Conservation (phyloP, 2,888 invertebrate genomes). For the Eupithecia pulchellata region DNA sequence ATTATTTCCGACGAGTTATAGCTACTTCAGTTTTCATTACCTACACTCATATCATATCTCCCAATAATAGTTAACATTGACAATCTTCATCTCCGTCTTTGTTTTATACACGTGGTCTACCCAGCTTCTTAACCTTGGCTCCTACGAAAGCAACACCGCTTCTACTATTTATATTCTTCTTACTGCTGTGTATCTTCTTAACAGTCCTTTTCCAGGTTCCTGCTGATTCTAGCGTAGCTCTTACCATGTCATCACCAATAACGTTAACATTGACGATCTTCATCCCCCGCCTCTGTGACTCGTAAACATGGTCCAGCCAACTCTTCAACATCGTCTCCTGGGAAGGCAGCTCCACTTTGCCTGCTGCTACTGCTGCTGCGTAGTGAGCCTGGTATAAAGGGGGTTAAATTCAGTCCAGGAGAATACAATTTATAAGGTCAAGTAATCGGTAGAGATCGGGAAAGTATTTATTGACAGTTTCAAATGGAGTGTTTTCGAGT, state of each 20-base stretch:
- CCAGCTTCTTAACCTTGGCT: conserved; percentile 87
- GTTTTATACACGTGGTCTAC: no score
- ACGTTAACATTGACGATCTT: conserved; percentile 72
- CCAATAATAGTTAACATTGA: conserved; percentile 71
- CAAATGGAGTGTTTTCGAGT: no score
- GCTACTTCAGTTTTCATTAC: no score
- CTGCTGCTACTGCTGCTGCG: conserved; percentile 86
- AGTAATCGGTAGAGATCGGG: no score
- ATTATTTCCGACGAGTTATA: no score
- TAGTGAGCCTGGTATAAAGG: conserved; percentile 69
- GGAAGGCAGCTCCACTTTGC: conserved; percentile 85
- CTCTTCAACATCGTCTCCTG: conserved; percentile 87
- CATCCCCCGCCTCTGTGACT: conserved; percentile 58
- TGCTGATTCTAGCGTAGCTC: neutral
- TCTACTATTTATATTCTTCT: no score
- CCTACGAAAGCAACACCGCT: conserved; percentile 87
- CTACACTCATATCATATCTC: conserved; percentile 60
- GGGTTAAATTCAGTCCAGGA: neutral
- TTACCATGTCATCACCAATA: conserved; percentile 67
- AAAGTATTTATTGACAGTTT: no score
- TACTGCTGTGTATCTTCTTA: no score
- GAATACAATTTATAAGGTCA: no score
- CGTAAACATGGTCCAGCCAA: conserved; percentile 84
- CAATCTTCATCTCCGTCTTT: conserved; percentile 64
- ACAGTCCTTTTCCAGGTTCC: no score